phyloP scores from a whole-genome alignment of 2,888 invertebrate genomes.

The Chloroclysta siterata region DNA sequence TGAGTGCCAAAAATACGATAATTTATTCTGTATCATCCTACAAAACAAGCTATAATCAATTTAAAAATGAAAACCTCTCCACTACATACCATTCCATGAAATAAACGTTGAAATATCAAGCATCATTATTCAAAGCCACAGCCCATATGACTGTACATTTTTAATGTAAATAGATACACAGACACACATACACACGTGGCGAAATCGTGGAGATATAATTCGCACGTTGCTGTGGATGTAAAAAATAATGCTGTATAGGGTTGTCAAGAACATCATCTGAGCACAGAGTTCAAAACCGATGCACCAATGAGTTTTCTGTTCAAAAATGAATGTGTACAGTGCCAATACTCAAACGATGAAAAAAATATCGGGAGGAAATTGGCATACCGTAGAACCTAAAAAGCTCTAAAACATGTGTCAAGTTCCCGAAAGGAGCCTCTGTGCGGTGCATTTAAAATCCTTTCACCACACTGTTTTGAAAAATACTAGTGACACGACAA shows the following conservation, averaged over 20 bases:
- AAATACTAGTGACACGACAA: too few species aligned
- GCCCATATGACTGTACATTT: slow-evolving; percentile 1
- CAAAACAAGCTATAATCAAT: background rate
- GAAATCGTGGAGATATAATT: slow-evolving; percentile 6
- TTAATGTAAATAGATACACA: slow-evolving; percentile 22
- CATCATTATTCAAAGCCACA: slow-evolving; percentile 15
- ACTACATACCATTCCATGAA: background rate
- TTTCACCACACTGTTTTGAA: too few species aligned
- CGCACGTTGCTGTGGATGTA: slow-evolving; percentile 10
- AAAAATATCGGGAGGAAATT: too few species aligned
- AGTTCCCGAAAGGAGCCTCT: too few species aligned
- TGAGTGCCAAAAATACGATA: too few species aligned
- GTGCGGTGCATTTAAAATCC: too few species aligned
- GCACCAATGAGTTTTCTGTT: too few species aligned
- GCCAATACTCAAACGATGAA: too few species aligned
- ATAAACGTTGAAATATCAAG: background rate
- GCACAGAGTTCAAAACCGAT: too few species aligned
- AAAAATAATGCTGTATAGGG: slow-evolving; percentile 8
- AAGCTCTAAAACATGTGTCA: too few species aligned
- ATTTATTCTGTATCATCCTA: background rate
- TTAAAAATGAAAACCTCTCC: background rate
- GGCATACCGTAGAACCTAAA: too few species aligned
- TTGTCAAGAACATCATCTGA: slow-evolving; percentile 2
- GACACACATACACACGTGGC: slow-evolving; percentile 19
- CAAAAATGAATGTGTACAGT: too few species aligned